Evolutionary conservation across 2,888 invertebrate species (phyloP).

Genomic region (Carpatolechia fugitivella): DNA sequence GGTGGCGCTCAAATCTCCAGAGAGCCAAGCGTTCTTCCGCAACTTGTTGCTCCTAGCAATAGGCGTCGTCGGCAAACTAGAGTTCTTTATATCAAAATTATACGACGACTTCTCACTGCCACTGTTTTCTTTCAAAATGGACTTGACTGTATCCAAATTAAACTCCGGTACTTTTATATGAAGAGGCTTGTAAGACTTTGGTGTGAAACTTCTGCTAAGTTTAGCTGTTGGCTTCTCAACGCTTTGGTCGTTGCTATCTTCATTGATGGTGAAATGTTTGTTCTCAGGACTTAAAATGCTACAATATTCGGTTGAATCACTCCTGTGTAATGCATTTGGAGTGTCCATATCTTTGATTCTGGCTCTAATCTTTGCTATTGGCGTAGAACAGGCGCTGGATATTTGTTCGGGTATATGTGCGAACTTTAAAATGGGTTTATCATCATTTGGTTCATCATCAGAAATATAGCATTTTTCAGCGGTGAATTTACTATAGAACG

Average conservation of each 20-base stretch:
- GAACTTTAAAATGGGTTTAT: slow-evolving; percentile 36
- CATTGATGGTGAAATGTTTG: slow-evolving; percentile 39
- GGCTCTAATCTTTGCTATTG: slow-evolving; percentile 55
- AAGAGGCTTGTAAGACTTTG: slow-evolving; percentile 68
- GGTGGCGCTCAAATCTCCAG: slow-evolving; percentile 53
- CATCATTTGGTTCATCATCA: slow-evolving; percentile 42
- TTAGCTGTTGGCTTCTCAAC: slow-evolving; percentile 49
- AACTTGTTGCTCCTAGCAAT: slow-evolving; percentile 77
- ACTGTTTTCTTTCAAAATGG: slow-evolving; percentile 51
- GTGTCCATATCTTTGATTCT: slow-evolving; percentile 58
- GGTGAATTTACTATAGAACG: slow-evolving; percentile 26
- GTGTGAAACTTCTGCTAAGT: slow-evolving; percentile 67
- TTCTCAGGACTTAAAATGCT: slow-evolving; percentile 68
- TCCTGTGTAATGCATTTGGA: slow-evolving; percentile 59
- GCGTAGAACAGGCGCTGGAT: slow-evolving; percentile 67
- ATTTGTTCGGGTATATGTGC: slow-evolving; percentile 48
- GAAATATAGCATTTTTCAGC: slow-evolving; percentile 45
- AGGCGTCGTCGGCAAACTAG: slow-evolving; percentile 72
- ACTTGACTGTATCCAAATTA: slow-evolving; percentile 61
- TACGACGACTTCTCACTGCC: slow-evolving; percentile 54
- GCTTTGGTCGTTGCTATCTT: slow-evolving; percentile 47
- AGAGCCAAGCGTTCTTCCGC: slow-evolving; percentile 76
- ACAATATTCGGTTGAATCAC: slow-evolving; percentile 74
- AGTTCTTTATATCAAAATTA: slow-evolving; percentile 70
- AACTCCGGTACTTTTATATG: slow-evolving; percentile 70